Evolutionary conservation across 2,797 vertebrate genomes (phyloP), one percentile per base, ranked within the genome.

Genomic region (Columba guinea): DNA sequence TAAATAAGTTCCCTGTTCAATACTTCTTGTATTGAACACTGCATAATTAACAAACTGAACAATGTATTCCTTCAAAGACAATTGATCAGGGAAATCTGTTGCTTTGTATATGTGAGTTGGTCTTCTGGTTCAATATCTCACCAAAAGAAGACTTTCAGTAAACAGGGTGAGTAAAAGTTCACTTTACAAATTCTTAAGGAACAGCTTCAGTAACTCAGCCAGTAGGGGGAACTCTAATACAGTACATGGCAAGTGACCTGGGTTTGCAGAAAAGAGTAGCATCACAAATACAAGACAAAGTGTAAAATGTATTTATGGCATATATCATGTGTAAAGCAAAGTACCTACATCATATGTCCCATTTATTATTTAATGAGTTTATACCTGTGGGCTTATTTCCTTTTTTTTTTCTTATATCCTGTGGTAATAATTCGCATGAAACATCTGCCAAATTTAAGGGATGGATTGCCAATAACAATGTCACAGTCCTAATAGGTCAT

Each of bases 181-280:
- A 35, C 46, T 58, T 80, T 4, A 3, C 63, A 39, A 32, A 73
- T 76, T 76, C 52, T 78, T 41, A 52, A 91, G 49, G 12, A 93
- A 16, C 17, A 63, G 26, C 48, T 96, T 92, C 93, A 93, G 52
- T 70, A 80, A 67, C 93, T 88, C 89, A 76, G 37, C 97, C 97
- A 96, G 97, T 82, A 97, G 97, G 95, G 96, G 97, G 97, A 95
- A 87, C 94, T 84, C 67, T 91, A 96, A 92, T 88, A 93, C 95
- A 95, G 90, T 58, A 69, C 58, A 96, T 92, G 79, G 73, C 53
- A 74, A 64, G 68, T 92, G 84, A 65, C 79, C 58, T 90, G 34
- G 74, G 53, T 4, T 11, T 91, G 59, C 32, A 79, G 32, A 39
- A 28, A 28, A 34, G 35, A 48, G 44, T 18, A 39, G 3, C 5